Conservation (phyloP, 2,888 invertebrate species). For the Ethmia dodecea region DNA sequence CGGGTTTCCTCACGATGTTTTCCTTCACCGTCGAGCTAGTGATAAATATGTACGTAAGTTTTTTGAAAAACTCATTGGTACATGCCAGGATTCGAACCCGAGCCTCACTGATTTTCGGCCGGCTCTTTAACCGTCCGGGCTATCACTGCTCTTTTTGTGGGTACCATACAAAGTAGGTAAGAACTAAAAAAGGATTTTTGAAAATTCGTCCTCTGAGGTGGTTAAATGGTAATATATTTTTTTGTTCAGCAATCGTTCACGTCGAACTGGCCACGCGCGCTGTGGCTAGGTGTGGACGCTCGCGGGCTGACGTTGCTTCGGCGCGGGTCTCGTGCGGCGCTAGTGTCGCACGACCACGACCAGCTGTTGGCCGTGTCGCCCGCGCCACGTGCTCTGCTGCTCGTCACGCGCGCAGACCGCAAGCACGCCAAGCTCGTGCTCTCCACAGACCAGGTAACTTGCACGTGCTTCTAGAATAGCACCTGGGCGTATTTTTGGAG, state of each 20-base stretch:
- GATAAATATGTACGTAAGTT: too few relatives aligned
- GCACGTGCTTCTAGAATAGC: too few relatives aligned
- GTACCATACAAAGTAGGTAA: too few relatives aligned
- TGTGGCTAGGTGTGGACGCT: conserved; percentile 96
- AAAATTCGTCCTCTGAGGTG: too few relatives aligned
- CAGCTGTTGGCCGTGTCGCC: conserved; percentile 95
- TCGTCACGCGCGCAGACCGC: conserved; percentile 92
- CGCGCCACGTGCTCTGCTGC: conserved; percentile 93
- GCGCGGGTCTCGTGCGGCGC: conserved; percentile 90
- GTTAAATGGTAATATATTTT: neutral
- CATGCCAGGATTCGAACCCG: too few relatives aligned
- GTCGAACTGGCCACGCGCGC: conserved; percentile 94
- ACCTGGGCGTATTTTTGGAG: neutral
- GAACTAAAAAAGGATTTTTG: too few relatives aligned
- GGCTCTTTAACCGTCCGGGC: too few relatives aligned
- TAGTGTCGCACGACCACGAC: conserved; percentile 94
- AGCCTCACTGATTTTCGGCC: too few relatives aligned
- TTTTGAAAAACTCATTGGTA: too few relatives aligned
- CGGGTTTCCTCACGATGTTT: too few relatives aligned
- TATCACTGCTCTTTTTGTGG: too few relatives aligned
- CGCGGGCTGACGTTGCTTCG: conserved; percentile 93
- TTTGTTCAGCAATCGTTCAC: conserved; percentile 91
- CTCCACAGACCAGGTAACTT: conserved; percentile 89
- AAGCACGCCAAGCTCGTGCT: conserved; percentile 97
- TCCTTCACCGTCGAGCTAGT: too few relatives aligned